Conservation (phyloP, 2,888 invertebrate species). For the Slavum lentiscoides region DNA sequence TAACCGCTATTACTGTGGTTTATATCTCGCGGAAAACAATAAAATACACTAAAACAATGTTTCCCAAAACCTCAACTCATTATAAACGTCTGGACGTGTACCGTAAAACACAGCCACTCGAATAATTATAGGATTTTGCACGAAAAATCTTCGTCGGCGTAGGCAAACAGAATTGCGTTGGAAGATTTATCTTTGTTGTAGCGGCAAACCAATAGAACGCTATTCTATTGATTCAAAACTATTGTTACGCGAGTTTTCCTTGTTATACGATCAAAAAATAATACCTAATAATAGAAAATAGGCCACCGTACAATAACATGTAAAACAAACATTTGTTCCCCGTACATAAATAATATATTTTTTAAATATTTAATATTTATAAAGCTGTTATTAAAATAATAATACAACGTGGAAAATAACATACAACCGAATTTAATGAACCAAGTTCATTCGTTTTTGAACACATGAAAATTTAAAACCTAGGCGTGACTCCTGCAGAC, state of each 20-base stretch:
- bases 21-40: not conserved
- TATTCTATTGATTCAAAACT: not conserved
- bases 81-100: not conserved
- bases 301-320: too few species aligned
- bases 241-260: not conserved
- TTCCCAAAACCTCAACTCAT: not conserved
- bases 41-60: not conserved
- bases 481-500: too few species aligned
- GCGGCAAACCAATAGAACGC: not conserved
- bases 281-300: too few species aligned
- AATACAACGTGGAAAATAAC: too few species aligned
- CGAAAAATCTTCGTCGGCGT: not conserved
- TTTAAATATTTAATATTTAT: too few species aligned
- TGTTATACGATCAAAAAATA: too few species aligned
- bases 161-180: not conserved
- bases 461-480: too few species aligned
- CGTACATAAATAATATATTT: not conserved
- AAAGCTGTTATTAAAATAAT: too few species aligned
- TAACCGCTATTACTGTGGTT: too few species aligned
- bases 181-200: slow-evolving; percentile 6
- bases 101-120: too few species aligned
- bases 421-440: too few species aligned
- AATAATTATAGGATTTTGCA: not conserved
- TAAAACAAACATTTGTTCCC: not conserved
- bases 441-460: too few species aligned